Conservation (phyloP, 2,113 vertebrate genomes). For the Amphilophus citrinellus region DNA sequence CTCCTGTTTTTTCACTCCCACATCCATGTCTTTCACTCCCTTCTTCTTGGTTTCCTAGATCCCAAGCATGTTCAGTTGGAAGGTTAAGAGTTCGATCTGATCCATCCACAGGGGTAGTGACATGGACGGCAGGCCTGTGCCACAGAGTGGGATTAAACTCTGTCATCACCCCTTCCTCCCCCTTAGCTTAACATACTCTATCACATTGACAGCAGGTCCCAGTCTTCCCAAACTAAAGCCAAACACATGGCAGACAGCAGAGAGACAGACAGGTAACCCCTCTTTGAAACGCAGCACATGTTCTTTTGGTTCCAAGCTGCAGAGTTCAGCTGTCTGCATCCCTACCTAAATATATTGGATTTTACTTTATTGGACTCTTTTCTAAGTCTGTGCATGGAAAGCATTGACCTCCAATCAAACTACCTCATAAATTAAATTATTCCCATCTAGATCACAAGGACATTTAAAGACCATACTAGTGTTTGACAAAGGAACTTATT, state of each 20-base stretch:
- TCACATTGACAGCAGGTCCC: slow-evolving; percentile 61
- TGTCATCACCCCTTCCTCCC: slow-evolving; percentile 64
- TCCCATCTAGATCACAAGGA: slow-evolving; percentile 26
- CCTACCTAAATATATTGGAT: slow-evolving; percentile 9
- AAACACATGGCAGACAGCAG: slow-evolving; percentile 58
- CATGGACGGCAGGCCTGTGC: slow-evolving; percentile 51
- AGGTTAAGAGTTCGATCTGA: slow-evolving; percentile 43
- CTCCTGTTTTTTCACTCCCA: slow-evolving; percentile 34
- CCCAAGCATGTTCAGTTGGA: background rate
- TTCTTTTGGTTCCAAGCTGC: slow-evolving; percentile 19
- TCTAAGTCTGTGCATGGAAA: slow-evolving; percentile 43
- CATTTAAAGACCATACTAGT: slow-evolving; percentile 18
- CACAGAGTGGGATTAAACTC: slow-evolving; percentile 58
- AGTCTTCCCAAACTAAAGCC: slow-evolving; percentile 38
- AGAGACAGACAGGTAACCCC: slow-evolving; percentile 50
- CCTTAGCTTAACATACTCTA: slow-evolving; percentile 46
- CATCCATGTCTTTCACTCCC: slow-evolving; percentile 26
- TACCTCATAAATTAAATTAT: slow-evolving; percentile 50
- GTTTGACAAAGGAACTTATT: slow-evolving; percentile 30
- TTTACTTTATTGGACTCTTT: slow-evolving; percentile 42
- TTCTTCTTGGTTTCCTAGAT: slow-evolving; percentile 14
- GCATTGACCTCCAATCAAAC: slow-evolving; percentile 57
- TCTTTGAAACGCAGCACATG: slow-evolving; percentile 44
- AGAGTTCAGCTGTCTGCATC: background rate
- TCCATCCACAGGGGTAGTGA: slow-evolving; percentile 15